Conservation (phyloP, 2,797 vertebrate genomes). For the Sternotherus odoratus region DNA sequence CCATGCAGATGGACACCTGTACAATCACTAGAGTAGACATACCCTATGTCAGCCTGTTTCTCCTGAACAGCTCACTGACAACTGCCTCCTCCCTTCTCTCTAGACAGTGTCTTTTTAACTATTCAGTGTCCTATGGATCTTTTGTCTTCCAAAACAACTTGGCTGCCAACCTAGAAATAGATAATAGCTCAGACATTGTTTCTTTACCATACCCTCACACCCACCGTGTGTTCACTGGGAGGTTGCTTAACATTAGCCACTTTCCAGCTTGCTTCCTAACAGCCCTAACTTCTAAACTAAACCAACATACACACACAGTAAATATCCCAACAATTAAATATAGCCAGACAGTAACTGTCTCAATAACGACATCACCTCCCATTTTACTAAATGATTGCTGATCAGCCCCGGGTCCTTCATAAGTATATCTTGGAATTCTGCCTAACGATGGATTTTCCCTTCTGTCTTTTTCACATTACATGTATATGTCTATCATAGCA, state of each 20-base stretch:
- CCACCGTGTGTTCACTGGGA: neutral
- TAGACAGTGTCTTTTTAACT: neutral
- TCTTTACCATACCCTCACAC: neutral
- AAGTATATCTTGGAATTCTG: neutral
- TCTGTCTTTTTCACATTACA: neutral
- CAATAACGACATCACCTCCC: neutral
- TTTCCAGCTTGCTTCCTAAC: neutral
- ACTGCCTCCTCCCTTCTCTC: neutral
- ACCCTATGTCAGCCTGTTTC: neutral
- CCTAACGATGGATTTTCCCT: neutral
- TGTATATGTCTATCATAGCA: neutral
- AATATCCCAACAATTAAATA: neutral
- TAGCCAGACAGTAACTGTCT: neutral
- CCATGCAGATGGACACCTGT: no score
- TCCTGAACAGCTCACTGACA: neutral
- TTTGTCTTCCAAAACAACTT: neutral
- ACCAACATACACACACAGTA: neutral
- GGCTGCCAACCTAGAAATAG: neutral
- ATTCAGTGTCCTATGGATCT: neutral
- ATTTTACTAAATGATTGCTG: neutral
- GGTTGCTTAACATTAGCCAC: neutral
- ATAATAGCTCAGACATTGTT: neutral
- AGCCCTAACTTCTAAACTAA: neutral
- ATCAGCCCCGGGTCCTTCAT: neutral
- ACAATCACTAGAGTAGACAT: rapidly evolving